These are phyloP conservation scores for Protomyctophum bolini DNA, from an alignment of 2,113 vertebrate species.

Conservation along the genomic window DNA sequence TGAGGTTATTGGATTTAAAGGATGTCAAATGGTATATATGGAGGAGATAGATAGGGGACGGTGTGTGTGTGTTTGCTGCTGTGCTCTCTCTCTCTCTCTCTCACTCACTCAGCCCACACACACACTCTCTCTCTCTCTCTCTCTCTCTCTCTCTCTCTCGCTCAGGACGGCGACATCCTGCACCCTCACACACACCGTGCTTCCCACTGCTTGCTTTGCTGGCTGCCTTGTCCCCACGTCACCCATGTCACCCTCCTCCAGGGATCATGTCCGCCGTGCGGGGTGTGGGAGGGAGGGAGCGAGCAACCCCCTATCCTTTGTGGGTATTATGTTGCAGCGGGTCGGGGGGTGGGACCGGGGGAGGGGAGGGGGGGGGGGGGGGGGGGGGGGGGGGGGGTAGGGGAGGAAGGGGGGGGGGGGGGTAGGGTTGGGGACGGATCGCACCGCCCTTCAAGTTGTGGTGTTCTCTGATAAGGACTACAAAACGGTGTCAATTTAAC, in stretches of 20 bases:
- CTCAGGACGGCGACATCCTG: constrained; percentile 30
- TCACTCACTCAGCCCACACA: too few relatives aligned
- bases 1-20: constrained; percentile 73
- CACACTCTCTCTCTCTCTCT: too few relatives aligned
- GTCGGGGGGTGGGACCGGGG: too few relatives aligned
- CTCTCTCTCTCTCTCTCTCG: too few relatives aligned
- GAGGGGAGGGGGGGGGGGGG: too few relatives aligned
- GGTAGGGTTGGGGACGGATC: too few relatives aligned
- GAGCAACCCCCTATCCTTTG: too few relatives aligned
- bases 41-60: constrained; percentile 45
- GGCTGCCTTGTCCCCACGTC: constrained; percentile 59
- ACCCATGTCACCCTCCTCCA: constrained; percentile 26
- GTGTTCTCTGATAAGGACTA: constrained; percentile 51
- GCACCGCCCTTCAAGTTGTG: constrained; percentile 20
- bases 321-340: too few relatives aligned
- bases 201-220: constrained; percentile 37
- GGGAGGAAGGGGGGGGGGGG: too few relatives aligned
- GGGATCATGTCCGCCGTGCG: too few relatives aligned
- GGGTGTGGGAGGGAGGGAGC: too few relatives aligned
- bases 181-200: constrained; percentile 10
- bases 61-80: constrained; percentile 62
- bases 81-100: constrained; percentile 1
- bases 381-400: too few relatives aligned
- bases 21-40: constrained; percentile 68
- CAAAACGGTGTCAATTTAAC: neutral